Percentiles rank a stretch among this genome's conserved stretches.
These are phyloP conservation scores for Tuta absoluta DNA, from an alignment of 2,888 invertebrate genomes.

Conservation along the genomic window DNA sequence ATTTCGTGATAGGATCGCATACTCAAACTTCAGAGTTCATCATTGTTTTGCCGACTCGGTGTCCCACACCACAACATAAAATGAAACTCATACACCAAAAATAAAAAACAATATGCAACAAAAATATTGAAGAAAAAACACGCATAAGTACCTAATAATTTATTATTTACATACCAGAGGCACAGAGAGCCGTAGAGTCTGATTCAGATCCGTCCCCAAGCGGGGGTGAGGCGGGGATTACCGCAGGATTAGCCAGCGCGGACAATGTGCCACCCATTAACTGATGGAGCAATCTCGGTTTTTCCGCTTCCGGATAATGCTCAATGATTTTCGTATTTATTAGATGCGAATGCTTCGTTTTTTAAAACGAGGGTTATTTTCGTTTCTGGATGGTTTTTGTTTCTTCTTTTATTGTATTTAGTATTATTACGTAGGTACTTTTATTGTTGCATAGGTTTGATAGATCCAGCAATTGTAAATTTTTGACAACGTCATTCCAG, in stretches of 20 bases:
- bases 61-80: too few relatives aligned
- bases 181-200: background rate
- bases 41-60: too few relatives aligned
- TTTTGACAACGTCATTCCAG: too few relatives aligned
- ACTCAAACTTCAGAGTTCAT: too few relatives aligned
- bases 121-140: background rate
- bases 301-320: constrained; percentile 9
- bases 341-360: background rate
- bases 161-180: background rate
- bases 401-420: too few relatives aligned
- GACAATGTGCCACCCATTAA: constrained; percentile 54
- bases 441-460: too few relatives aligned
- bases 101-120: too few relatives aligned
- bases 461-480: too few relatives aligned
- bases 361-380: background rate
- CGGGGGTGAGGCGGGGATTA: constrained; percentile 44
- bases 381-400: too few relatives aligned
- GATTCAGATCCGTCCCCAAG: background rate
- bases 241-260: constrained; percentile 54
- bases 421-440: too few relatives aligned
- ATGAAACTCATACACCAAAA: too few relatives aligned
- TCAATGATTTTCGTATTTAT: constrained; percentile 14
- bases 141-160: background rate
- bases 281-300: constrained; percentile 38
- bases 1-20: too few relatives aligned